These are phyloP conservation scores for Catharus minimus DNA, from an alignment of 2,113 vertebrate species.

Conservation along the genomic window DNA sequence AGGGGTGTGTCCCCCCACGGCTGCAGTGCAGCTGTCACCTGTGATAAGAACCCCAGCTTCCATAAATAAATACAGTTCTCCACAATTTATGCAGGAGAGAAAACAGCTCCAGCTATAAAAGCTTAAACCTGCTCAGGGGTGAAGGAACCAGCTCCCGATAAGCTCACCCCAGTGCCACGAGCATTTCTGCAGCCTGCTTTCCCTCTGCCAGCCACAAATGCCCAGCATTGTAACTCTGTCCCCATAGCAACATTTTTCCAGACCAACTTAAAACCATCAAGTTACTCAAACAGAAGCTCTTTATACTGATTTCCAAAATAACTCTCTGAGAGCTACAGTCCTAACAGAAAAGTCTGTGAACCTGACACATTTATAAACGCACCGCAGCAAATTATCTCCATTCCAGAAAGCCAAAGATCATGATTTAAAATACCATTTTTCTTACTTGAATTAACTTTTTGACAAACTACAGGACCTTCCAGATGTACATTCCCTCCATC, in stretches of 20 bases:
- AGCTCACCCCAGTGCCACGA: not conserved
- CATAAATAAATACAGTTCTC: not conserved
- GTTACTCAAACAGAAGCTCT: slow-evolving; percentile 42
- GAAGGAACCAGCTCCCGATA: not conserved
- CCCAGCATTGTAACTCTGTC: not conserved
- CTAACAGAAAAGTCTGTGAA: not conserved
- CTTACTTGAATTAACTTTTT: not conserved
- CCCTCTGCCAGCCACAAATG: not conserved
- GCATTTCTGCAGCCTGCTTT: not conserved
- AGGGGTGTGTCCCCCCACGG: not conserved
- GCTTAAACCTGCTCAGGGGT: not conserved
- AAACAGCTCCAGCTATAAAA: not conserved
- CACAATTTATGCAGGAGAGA: not conserved
- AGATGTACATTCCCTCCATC: not conserved
- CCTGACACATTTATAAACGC: not conserved
- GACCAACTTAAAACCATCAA: not conserved
- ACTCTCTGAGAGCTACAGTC: not conserved
- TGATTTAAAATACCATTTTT: not conserved
- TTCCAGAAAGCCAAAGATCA: not conserved
- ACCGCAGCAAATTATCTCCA: not conserved
- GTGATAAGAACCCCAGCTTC: not conserved
- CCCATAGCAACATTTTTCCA: slow-evolving; percentile 35
- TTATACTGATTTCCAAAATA: slow-evolving; percentile 35
- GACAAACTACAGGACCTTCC: not conserved
- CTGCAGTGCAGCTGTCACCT: not conserved